Evolutionary conservation across 2,113 vertebrate species (phyloP).

Genomic region (Heterotis niloticus): DNA sequence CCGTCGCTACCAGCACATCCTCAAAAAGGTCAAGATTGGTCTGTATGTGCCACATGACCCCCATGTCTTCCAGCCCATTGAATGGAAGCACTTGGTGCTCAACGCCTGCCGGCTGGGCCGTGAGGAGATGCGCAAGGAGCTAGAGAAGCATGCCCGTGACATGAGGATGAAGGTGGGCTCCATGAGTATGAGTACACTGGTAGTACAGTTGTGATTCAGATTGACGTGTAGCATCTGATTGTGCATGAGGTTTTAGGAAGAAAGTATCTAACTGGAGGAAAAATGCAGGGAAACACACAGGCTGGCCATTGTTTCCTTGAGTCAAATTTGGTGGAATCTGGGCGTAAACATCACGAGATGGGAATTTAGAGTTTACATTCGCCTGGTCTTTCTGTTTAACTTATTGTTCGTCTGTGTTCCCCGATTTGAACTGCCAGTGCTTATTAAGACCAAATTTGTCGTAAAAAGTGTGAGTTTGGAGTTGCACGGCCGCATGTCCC

Average conservation of each 20-base stretch:
- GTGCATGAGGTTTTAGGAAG: not conserved
- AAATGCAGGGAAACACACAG: not conserved
- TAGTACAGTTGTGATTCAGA: not conserved
- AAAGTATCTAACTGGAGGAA: not conserved
- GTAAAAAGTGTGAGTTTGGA: not conserved
- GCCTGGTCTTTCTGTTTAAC: not conserved
- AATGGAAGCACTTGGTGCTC: conserved; percentile 92
- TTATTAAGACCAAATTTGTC: not conserved
- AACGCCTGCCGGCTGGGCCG: conserved; percentile 77
- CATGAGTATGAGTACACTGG: accelerated
- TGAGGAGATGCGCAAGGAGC: conserved; percentile 83
- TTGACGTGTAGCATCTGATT: not conserved
- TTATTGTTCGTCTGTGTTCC: not conserved
- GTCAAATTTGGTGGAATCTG: not conserved
- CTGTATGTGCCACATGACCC: conserved; percentile 89
- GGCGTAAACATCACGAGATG: not conserved
- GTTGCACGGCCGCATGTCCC: not conserved
- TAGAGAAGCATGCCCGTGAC: conserved; percentile 92
- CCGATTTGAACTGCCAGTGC: not conserved
- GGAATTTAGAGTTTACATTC: not conserved
- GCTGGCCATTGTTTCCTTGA: not conserved
- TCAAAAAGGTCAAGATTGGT: conserved; percentile 94
- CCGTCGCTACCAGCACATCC: conserved; percentile 86
- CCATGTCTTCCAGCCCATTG: conserved; percentile 90
- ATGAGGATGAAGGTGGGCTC: conserved; percentile 90